Conservation (phyloP, 1,140 invertebrate genomes). For the Pantala flavescens region DNA sequence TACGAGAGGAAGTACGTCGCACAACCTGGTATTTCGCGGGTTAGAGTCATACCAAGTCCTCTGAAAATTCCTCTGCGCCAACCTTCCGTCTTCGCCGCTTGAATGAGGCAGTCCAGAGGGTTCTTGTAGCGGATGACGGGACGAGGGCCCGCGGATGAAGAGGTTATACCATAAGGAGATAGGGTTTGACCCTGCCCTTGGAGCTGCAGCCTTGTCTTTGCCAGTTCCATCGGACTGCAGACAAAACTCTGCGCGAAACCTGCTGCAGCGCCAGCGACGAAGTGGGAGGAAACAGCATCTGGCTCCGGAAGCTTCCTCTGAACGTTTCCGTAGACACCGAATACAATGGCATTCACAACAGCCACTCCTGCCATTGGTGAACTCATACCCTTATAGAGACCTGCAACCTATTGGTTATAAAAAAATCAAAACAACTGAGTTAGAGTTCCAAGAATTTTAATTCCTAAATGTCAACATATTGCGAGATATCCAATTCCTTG, state of each 20-base stretch:
- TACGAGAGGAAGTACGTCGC: conserved; percentile 63
- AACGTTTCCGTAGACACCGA: conserved; percentile 78
- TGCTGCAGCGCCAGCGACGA: conserved; percentile 58
- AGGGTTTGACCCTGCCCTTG: neutral
- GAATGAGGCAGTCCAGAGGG: conserved; percentile 50
- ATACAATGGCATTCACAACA: conserved; percentile 80
- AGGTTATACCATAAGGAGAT: neutral
- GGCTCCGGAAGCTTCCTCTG: conserved; percentile 47
- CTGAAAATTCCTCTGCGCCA: conserved; percentile 52
- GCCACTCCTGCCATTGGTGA: conserved; percentile 79
- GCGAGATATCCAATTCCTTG: no score
- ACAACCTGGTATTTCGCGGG: conserved; percentile 63
- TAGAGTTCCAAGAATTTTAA: no score
- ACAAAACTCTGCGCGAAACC: conserved; percentile 73
- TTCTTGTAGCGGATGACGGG: conserved; percentile 33
- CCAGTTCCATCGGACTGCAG: conserved; percentile 73
- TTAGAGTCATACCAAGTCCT: conserved; percentile 61
- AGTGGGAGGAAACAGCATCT: conserved; percentile 48
- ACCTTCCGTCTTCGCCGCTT: conserved; percentile 41
- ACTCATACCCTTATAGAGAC: conserved; percentile 70
- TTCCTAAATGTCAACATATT: no score
- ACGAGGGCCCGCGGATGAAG: neutral
- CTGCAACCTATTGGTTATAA: conserved; percentile 36
- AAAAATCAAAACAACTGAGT: no score
- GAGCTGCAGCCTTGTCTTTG: conserved; percentile 70